Percentiles rank a stretch among this genome's conserved stretches.
phyloP scores from a whole-genome alignment of 2,797 vertebrate genomes.

The Carcharodon carcharias region DNA sequence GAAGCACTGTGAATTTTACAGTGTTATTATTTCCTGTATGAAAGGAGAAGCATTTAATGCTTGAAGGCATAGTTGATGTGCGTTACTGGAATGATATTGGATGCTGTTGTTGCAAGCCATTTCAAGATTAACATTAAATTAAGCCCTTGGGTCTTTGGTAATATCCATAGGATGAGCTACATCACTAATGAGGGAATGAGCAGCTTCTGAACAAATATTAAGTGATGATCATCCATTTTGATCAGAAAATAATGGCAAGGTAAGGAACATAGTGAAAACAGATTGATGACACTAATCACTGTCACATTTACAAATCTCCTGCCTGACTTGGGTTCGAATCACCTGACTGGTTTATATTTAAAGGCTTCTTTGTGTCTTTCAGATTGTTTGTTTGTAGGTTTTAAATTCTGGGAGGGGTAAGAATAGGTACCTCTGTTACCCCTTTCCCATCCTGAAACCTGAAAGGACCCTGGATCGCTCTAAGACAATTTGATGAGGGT shows the following conservation, averaged over 20 bases:
- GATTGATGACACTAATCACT: background rate
- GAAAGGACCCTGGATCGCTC: background rate
- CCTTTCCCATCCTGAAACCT: background rate
- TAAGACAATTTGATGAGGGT: background rate
- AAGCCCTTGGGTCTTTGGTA: background rate
- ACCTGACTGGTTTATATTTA: background rate
- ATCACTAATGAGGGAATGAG: background rate
- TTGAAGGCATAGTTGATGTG: background rate
- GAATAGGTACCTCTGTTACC: background rate
- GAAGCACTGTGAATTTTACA: background rate
- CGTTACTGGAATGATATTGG: background rate
- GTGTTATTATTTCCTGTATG: background rate
- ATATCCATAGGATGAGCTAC: background rate
- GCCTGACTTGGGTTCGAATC: background rate
- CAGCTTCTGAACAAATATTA: background rate
- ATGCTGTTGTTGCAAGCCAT: background rate
- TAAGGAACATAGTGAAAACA: background rate
- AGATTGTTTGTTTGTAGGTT: background rate
- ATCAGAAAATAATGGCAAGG: background rate
- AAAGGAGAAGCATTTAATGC: background rate
- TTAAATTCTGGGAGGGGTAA: background rate
- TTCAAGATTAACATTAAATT: background rate
- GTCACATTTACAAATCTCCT: background rate
- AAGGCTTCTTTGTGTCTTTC: background rate
- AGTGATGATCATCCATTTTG: background rate